A percentile compares a stretch with the other conserved stretches of the same genome.
phyloP scores from a whole-genome alignment of 30 jellyfish, hydroid and myxozoan genomes.

The Pseudorhiza aurosa region DNA sequence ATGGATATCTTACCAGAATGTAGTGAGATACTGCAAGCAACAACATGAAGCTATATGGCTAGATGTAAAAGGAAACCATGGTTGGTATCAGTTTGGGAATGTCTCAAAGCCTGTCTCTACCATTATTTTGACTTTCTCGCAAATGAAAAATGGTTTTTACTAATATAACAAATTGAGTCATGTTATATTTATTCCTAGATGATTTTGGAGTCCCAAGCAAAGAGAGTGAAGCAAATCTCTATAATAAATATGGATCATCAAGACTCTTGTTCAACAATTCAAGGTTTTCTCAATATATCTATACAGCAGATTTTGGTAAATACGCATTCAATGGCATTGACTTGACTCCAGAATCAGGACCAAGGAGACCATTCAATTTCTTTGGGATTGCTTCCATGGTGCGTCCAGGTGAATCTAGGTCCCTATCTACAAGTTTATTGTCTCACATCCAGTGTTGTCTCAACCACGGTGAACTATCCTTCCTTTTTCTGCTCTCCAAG shows the following conservation, averaged over 20 bases:
- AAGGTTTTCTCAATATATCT: slow-evolving; percentile 49
- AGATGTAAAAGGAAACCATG: slow-evolving; percentile 96
- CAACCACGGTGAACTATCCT: too few relatives aligned
- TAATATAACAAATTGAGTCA: too few relatives aligned
- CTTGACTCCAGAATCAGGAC: slow-evolving; percentile 94
- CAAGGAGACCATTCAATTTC: slow-evolving; percentile 92
- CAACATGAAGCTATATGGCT: slow-evolving; percentile 62
- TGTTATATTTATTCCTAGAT: slow-evolving; percentile 71
- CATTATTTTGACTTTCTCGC: too few relatives aligned
- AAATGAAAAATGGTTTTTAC: too few relatives aligned
- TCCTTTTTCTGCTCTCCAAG: too few relatives aligned
- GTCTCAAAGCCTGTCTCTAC: too few relatives aligned
- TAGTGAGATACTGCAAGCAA: slow-evolving; percentile 39
- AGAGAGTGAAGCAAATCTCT: slow-evolving; percentile 35
- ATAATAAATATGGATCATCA: slow-evolving; percentile 55
- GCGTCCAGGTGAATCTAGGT: too few relatives aligned
- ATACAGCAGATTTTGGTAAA: slow-evolving; percentile 65
- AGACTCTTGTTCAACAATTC: neutral
- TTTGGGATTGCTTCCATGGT: too few relatives aligned
- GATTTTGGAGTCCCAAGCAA: slow-evolving; percentile 73
- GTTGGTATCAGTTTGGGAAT: too few relatives aligned
- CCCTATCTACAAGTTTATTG: too few relatives aligned
- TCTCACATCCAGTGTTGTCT: too few relatives aligned
- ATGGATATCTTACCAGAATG: slow-evolving; percentile 73
- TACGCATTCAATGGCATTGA: slow-evolving; percentile 92